These are phyloP conservation scores for Ferrisia virgata DNA, from an alignment of 2,888 invertebrate genomes.

Conservation along the genomic window DNA sequence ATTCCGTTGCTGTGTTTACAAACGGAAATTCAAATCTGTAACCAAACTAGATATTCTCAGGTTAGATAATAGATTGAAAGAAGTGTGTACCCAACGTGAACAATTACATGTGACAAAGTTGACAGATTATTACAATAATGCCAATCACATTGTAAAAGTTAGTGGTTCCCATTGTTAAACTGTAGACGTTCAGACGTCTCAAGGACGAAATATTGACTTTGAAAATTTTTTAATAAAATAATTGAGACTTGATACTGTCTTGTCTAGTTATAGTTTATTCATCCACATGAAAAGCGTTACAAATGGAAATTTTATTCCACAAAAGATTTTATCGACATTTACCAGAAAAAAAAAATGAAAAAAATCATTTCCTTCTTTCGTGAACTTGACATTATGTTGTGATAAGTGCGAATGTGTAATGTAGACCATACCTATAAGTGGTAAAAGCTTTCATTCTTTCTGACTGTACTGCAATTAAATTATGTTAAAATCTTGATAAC, in stretches of 20 bases:
- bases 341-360: not conserved
- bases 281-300: too few species aligned
- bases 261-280: too few species aligned
- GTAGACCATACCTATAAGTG: too few species aligned
- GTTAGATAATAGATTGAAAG: not conserved
- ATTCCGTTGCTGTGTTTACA: not conserved
- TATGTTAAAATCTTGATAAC: not conserved
- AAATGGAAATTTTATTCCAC: not conserved
- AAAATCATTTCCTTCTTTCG: not conserved
- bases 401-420: too few species aligned
- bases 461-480: not conserved
- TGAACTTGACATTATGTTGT: not conserved
- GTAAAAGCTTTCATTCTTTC: not conserved
- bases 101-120: not conserved
- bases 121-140: not conserved
- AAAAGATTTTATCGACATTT: not conserved
- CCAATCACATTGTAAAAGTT: not conserved
- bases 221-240: not conserved
- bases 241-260: not conserved
- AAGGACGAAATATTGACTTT: not conserved
- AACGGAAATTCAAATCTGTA: not conserved
- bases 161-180: not conserved
- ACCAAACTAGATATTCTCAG: not conserved
- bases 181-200: not conserved
- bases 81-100: not conserved